Evolutionary conservation across 2,888 invertebrate species (phyloP).

Genomic region (Limenitis camilla): DNA sequence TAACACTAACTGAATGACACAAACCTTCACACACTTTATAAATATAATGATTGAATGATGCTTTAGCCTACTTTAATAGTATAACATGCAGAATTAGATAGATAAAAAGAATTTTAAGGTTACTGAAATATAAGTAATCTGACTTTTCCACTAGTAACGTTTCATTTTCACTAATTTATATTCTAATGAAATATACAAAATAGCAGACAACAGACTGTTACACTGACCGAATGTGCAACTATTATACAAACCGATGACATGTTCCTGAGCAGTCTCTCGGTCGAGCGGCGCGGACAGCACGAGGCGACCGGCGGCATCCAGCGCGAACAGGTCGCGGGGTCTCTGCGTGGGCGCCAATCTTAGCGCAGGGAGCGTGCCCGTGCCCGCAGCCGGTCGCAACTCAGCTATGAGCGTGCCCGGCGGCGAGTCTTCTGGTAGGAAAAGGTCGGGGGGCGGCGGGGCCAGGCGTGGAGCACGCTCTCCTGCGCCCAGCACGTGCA

Average conservation of each 20-base stretch:
- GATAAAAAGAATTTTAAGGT: too few relatives aligned
- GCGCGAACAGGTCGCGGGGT: constrained; percentile 66
- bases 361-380: constrained; percentile 16
- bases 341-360: constrained; percentile 26
- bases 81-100: too few relatives aligned
- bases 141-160: too few relatives aligned
- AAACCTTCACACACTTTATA: too few relatives aligned
- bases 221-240: not conserved
- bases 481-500: constrained; percentile 82
- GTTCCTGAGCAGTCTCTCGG: constrained; percentile 80
- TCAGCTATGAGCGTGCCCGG: constrained; percentile 53
- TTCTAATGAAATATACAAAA: not conserved
- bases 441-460: too few relatives aligned
- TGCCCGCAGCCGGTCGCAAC: constrained; percentile 31
- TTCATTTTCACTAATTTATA: too few relatives aligned
- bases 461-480: constrained; percentile 84
- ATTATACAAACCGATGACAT: constrained; percentile 78
- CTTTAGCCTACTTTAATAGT: too few relatives aligned
- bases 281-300: constrained; percentile 83
- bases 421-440: constrained; percentile 83
- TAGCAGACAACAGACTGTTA: not conserved
- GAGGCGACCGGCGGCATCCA: constrained; percentile 84
- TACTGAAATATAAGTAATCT: too few relatives aligned
- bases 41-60: too few relatives aligned
- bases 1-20: too few relatives aligned